Evolutionary conservation across 2,113 vertebrate genomes (phyloP).

Genomic region (Tichodroma muraria): DNA sequence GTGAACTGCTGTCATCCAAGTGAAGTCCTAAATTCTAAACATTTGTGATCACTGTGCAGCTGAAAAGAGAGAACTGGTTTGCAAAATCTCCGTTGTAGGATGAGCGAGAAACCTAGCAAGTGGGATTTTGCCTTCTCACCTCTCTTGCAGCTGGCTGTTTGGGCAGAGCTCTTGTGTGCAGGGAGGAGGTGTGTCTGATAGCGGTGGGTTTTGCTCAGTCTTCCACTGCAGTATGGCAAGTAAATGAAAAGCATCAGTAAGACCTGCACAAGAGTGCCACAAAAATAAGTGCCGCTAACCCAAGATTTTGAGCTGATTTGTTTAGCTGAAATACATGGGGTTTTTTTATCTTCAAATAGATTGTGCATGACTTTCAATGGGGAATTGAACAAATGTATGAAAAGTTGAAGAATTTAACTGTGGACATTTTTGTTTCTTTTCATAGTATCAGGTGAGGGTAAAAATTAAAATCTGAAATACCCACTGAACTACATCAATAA

Average conservation of each 20-base stretch:
- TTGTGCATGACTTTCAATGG: not conserved
- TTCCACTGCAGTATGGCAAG: not conserved
- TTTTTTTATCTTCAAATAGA: not conserved
- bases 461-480: not conserved
- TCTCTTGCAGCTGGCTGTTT: accelerated
- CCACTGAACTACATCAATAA: not conserved
- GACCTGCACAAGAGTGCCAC: not conserved
- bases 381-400: not conserved
- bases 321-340: not conserved
- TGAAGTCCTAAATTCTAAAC: not conserved
- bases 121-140: not conserved
- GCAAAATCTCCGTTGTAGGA: not conserved
- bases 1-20: not conserved
- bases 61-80: not conserved
- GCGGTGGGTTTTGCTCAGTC: not conserved
- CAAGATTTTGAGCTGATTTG: not conserved
- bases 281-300: not conserved
- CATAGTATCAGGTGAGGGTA: not conserved
- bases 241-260: not conserved
- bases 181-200: not conserved
- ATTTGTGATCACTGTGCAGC: not conserved
- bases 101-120: not conserved
- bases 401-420: not conserved
- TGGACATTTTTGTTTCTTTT: not conserved
- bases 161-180: accelerated